These are phyloP conservation scores for Halichondria panicea DNA, from an alignment of 37 sponge, comb jelly and placozoan species.

Conservation along the genomic window DNA sequence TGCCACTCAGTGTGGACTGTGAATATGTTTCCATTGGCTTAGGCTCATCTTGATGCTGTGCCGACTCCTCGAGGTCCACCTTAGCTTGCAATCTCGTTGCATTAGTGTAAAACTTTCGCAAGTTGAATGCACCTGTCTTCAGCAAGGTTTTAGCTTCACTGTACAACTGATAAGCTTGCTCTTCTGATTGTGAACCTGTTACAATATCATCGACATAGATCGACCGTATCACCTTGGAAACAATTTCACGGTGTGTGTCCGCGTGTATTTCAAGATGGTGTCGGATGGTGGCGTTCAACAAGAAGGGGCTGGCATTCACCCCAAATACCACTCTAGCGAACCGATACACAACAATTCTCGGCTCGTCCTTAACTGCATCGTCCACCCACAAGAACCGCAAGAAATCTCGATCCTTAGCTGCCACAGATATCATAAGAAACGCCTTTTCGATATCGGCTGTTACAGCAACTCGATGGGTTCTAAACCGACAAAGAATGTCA, in stretches of 20 bases:
- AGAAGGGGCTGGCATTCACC: constrained; percentile 15
- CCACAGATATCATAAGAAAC: constrained; percentile 31
- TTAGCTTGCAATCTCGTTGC: constrained; percentile 21
- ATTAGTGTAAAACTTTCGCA: constrained; percentile 32
- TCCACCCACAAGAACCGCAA: constrained; percentile 43
- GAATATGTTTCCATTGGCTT: constrained; percentile 16
- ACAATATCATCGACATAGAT: constrained; percentile 35
- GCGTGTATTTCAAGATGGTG: constrained; percentile 10
- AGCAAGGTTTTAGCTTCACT: constrained; percentile 10
- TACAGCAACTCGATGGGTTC: constrained; percentile 14
- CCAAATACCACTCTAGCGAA: constrained; percentile 33
- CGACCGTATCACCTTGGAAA: constrained; percentile 14
- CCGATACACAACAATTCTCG: neutral
- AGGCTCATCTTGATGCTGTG: neutral
- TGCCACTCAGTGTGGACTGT: constrained; percentile 4
- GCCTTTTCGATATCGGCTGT: constrained; percentile 43
- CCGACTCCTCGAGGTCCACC: neutral
- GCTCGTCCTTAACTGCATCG: constrained; percentile 5
- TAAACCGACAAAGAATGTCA: constrained; percentile 24
- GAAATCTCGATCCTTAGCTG: constrained; percentile 18
- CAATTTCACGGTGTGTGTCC: constrained; percentile 2
- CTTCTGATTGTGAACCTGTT: constrained; percentile 16
- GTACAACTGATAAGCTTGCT: constrained; percentile 31
- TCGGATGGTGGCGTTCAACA: constrained; percentile 32
- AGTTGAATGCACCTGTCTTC: constrained; percentile 28